A percentile compares a stretch with the other conserved stretches of the same genome.
Evolutionary conservation across 2,888 invertebrate genomes (phyloP).

Genomic region (Fragum sueziense): DNA sequence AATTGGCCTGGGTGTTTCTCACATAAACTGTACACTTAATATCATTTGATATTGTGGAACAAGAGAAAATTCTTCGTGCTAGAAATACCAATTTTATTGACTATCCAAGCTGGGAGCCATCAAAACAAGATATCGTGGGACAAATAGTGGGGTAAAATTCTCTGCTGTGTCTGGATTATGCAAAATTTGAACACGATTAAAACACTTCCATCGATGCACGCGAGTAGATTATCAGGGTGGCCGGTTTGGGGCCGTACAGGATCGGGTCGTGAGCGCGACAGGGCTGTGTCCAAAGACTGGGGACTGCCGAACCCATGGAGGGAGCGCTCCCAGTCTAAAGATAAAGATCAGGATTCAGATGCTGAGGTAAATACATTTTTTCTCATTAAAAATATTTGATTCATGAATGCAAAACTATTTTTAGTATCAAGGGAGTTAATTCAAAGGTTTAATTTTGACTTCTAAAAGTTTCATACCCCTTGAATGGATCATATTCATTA

Average conservation of each 20-base stretch:
- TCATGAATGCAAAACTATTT: too few relatives aligned
- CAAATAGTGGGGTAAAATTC: neutral
- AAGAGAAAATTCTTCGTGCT: neutral
- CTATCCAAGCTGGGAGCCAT: neutral
- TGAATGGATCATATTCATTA: too few relatives aligned
- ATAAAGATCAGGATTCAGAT: neutral
- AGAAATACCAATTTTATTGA: slow-evolving; percentile 5
- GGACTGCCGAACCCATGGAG: slow-evolving; percentile 1
- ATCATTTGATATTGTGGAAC: neutral
- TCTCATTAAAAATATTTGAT: neutral
- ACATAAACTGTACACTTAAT: neutral
- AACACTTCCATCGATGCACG: slow-evolving; percentile 26
- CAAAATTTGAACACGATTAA: slow-evolving; percentile 18
- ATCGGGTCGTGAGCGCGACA: slow-evolving; percentile 2
- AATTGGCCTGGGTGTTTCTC: neutral
- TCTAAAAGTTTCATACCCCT: too few relatives aligned
- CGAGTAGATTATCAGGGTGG: slow-evolving; percentile 37
- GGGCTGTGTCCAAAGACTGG: slow-evolving; percentile 23
- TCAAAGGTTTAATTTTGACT: too few relatives aligned
- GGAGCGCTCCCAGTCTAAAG: slow-evolving; percentile 12
- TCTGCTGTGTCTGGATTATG: slow-evolving; percentile 13
- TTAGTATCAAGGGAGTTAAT: too few relatives aligned
- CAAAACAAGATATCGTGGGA: neutral
- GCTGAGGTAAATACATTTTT: slow-evolving; percentile 8
- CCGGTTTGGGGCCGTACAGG: slow-evolving; percentile 32